Base-by-base conservation (phyloP, 2,113 vertebrate species). In the Stigmatopora nigra region DNA sequence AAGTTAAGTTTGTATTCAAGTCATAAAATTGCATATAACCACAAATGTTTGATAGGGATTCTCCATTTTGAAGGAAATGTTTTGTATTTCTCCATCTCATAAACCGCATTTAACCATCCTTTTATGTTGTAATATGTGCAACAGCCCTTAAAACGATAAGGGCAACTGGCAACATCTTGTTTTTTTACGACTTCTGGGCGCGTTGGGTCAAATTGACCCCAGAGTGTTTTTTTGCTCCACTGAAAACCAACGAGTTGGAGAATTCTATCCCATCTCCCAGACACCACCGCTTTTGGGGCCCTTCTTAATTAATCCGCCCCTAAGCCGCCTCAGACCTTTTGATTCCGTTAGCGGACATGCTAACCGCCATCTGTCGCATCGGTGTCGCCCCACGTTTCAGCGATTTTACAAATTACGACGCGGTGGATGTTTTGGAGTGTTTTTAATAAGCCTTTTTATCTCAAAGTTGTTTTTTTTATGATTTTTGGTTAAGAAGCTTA, bases 271-370 rank as follows among this genome's bases (percentile, higher is more conserved):
- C 4, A 15, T 56, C 31, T 55, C 62, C 49, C 12, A 8, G 25
- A 31, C 25, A 31, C 25, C 2, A 31, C 25, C 3, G 55, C 17
- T 19, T 8, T n/a, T 64, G 55, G 51, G 61, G 19, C 4, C 41
- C 48, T 73, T 72, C 61, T 75, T 67, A 68, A 78, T 84, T 72
- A 82, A 83, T 81, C 74, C 64, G 63, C 61, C n/a, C 14, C 62
- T 71, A 70, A 76, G 70, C 67, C 63, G 63, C 45, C 10, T 53
- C 56, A 56, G 68, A 64, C 53, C 52, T 41, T 62, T 71, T 72
- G 56, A 76, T 69, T 76, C 61, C 70, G 68, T 73, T 49, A 72
- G 68, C 72, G 63, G 67, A 70, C 46, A 65, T 49, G 53, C 48
- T 44, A 38, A n/a, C 3, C 2, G 17, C 72, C 69, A 67, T 72